Conservation (phyloP, 1,140 invertebrate species). For the Papilio dardanus region DNA sequence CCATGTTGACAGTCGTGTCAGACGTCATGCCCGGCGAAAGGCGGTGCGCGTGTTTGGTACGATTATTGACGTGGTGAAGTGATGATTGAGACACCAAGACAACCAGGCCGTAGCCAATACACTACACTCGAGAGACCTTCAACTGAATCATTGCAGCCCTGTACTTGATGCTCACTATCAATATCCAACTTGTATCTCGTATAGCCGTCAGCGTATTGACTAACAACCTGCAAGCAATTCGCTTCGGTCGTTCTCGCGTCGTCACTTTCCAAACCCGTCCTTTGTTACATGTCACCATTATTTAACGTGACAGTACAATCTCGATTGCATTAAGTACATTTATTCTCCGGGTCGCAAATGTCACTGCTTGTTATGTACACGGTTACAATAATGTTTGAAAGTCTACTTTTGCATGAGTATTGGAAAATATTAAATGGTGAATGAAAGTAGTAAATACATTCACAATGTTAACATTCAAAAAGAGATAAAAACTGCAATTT, state of each 20-base stretch:
- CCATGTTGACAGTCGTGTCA: too few species aligned
- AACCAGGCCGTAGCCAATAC: too few species aligned
- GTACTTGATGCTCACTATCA: neutral
- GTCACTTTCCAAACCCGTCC: slow-evolving; percentile 13
- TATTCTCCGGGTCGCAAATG: neutral
- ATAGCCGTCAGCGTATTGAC: neutral
- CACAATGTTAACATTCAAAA: neutral
- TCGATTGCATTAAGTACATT: neutral
- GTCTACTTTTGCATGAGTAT: neutral
- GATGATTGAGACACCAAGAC: too few species aligned
- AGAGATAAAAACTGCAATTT: neutral
- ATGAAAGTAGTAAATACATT: neutral
- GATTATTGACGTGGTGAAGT: too few species aligned
- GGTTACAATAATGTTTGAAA: neutral
- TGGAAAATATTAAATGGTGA: neutral
- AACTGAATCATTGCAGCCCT: neutral
- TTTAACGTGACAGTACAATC: slow-evolving; percentile 20
- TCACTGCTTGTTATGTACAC: neutral
- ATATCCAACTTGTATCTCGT: neutral
- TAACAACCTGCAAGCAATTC: slow-evolving; percentile 12
- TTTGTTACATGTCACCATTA: slow-evolving; percentile 13
- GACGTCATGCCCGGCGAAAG: too few species aligned
- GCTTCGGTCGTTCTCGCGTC: slow-evolving; percentile 11
- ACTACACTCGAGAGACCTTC: too few species aligned
- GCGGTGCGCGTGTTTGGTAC: too few species aligned